Base-by-base conservation (phyloP, 2,113 vertebrate species). In the Cephalopterus ornatus region DNA sequence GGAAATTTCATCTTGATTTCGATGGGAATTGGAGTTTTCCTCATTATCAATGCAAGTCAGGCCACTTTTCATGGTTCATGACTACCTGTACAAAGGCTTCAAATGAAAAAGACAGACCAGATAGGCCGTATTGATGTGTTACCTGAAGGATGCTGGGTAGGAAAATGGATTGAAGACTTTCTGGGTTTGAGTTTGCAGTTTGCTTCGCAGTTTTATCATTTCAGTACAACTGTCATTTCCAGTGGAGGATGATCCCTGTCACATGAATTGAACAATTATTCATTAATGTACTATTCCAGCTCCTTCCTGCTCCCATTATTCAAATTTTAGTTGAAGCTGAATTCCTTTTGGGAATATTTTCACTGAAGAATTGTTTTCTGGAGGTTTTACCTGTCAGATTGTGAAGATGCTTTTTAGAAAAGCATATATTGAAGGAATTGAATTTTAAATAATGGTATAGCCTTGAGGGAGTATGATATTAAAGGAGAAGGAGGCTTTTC, bases 231-330 rank as follows among this genome's bases (percentile, higher is more conserved):
- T 95, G 93, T 82, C 87, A 50, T 74, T 91, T 93, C 66, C 56
- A 91, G 62, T 88, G 62, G 66, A 92, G 65, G 53, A 72, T 91
- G 70, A 92, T 94, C 27, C 37, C 81, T 89, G 74, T 88, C 92
- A 91, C 63, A 59, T 70, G 33, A 93, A 81, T 79, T 66, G 70
- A 93, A 66, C 70, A 89, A 53, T 94, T 97, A 89, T 71, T 95
- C 91, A 44, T 85, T 96, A 94, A 91, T 80, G 74, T 93, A 83
- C 87, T 37, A 95, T 92, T 89, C 50, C 59, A 91, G 58, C 62
- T 89, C 52, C 49, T 94, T 95, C 68, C 39, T 80, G 70, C 84
- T 92, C 70, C 55, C 55, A 93, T 97, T 94, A 95, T 95, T 96
- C 88, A 95, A 85, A 97, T 96, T 90, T 88, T 76, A 94, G 59